Evolutionary conservation across 2,888 invertebrate genomes (phyloP).

Genomic region (Pammene aurita): DNA sequence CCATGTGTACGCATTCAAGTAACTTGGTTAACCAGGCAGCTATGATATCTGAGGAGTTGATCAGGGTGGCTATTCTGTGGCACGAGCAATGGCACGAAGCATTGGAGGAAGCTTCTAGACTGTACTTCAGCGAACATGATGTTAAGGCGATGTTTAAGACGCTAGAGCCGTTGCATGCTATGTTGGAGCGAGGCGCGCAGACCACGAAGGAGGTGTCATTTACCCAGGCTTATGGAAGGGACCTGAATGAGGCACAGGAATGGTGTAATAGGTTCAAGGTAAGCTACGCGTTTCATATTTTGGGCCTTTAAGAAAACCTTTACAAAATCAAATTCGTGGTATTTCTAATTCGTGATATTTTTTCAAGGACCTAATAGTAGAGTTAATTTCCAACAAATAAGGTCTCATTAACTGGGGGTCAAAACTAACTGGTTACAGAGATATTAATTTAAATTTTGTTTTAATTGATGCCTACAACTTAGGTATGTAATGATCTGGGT

Average conservation of each 20-base stretch:
- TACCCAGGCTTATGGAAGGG: conserved; percentile 97
- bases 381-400: no score
- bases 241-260: conserved; percentile 96
- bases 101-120: conserved; percentile 94
- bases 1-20: conserved; percentile 97
- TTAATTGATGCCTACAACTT: no score
- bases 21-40: conserved; percentile 97
- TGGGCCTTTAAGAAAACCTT: no score
- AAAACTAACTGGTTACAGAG: no score
- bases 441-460: no score
- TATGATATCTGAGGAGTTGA: conserved; percentile 98
- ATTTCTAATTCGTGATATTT: no score
- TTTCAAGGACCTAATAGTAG: no score
- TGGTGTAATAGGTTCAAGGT: conserved; percentile 96
- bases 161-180: conserved; percentile 95
- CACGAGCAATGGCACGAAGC: conserved; percentile 99
- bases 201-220: conserved; percentile 99
- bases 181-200: conserved; percentile 97
- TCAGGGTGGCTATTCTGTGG: conserved; percentile 99
- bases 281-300: not conserved
- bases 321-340: no score
- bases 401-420: no score
- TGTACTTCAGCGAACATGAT: conserved; percentile 98
- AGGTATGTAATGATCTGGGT: no score
- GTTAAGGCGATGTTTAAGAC: conserved; percentile 98